These are phyloP conservation scores for Syndactyla subalaris DNA, from an alignment of 2,797 vertebrate genomes.

Conservation along the genomic window DNA sequence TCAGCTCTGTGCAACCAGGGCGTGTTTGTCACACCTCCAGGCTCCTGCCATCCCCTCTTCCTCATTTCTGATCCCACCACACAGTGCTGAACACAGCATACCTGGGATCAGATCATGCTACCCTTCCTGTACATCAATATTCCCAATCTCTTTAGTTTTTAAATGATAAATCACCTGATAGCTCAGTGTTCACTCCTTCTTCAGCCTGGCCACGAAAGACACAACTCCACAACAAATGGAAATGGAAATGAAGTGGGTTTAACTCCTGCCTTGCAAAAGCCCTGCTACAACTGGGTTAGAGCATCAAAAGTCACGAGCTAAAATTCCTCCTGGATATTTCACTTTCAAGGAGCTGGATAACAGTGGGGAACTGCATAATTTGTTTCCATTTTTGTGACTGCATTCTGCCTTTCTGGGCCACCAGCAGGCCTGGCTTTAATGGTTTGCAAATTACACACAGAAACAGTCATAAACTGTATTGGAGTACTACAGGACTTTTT, in stretches of 20 bases:
- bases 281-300: background rate
- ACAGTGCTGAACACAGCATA: background rate
- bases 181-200: background rate
- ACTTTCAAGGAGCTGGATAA: background rate
- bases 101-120: background rate
- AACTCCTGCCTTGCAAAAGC: background rate
- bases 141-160: background rate
- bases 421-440: constrained; percentile 1
- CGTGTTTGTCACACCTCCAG: background rate
- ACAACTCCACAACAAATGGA: background rate
- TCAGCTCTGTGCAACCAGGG: background rate
- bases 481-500: background rate
- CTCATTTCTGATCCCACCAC: background rate
- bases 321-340: background rate
- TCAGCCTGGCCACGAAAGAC: background rate
- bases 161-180: background rate
- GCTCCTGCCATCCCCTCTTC: background rate
- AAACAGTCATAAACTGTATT: background rate
- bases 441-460: constrained; percentile 7
- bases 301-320: background rate
- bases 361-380: background rate
- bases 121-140: background rate
- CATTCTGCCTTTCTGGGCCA: constrained; percentile 12
- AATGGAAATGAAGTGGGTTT: background rate
- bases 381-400: background rate